Percentiles rank a stretch among this genome's conserved stretches.
These are phyloP conservation scores for Ursus arctos DNA, from an alignment of 2,113 vertebrate genomes.

Conservation along the genomic window DNA sequence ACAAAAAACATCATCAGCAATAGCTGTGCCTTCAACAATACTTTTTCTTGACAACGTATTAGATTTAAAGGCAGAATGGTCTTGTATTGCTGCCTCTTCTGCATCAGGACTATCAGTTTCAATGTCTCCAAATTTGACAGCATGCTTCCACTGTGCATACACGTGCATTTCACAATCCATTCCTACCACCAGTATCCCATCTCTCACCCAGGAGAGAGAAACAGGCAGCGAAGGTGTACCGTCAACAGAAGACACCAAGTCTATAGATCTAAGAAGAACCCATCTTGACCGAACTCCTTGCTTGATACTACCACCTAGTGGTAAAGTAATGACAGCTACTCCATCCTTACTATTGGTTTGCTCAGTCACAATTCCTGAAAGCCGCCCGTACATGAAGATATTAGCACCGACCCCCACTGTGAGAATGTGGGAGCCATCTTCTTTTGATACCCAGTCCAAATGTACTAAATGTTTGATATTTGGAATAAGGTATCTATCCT, in stretches of 20 bases:
- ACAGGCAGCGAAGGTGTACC: constrained; percentile 97
- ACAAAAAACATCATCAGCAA: constrained; percentile 94
- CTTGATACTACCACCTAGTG: constrained; percentile 98
- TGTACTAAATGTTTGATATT: constrained; percentile 99
- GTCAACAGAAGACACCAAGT: constrained; percentile 97
- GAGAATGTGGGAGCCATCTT: constrained; percentile 98
- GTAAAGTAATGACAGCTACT: constrained; percentile 96
- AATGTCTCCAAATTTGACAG: constrained; percentile 91
- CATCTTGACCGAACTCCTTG: constrained; percentile 98
- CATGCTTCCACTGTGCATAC: constrained; percentile 98
- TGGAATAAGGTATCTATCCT: constrained; percentile 92
- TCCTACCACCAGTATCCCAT: constrained; percentile 98
- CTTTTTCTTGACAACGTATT: constrained; percentile 91
- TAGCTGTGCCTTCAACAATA: constrained; percentile 91
- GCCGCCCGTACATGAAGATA: constrained; percentile 98
- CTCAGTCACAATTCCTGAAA: constrained; percentile 97
- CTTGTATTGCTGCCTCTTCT: constrained; percentile 86
- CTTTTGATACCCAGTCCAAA: constrained; percentile 99
- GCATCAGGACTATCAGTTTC: constrained; percentile 87
- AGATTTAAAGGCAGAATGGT: constrained; percentile 87
- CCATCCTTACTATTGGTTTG: constrained; percentile 96
- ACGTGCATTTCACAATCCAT: constrained; percentile 99
- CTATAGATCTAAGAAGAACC: constrained; percentile 96
- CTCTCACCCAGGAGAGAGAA: constrained; percentile 98
- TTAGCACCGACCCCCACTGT: constrained; percentile 98